Evolutionary conservation across 2,113 vertebrate species (phyloP), one percentile per base, ranked within the genome.

Genomic region (Aptenodytes forsteri): DNA sequence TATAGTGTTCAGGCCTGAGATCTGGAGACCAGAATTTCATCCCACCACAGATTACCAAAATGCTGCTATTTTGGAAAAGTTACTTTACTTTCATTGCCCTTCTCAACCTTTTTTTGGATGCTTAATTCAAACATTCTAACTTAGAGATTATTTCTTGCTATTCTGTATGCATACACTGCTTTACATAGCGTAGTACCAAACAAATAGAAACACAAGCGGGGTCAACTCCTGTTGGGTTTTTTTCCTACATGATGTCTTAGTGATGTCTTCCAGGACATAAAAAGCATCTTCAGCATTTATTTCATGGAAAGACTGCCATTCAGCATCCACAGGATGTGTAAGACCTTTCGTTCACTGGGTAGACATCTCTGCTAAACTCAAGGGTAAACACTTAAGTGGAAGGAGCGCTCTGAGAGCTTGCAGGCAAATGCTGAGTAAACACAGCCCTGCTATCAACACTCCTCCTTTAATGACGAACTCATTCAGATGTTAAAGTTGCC

Each of bases 401-500:
- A 93, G 44, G 56, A 95, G 56, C 3, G 18, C 85, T 81, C 85
- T 40, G 81, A 94, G 70, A 79, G 80, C 83, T 92, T 79, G 69
- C 71, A 87, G 58, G 36, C 36, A 94, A 96, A 59, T 50, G 92
- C 94, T 94, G 89, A 96, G 87, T 94, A 94, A 96, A 91, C 93
- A 91, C 44, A 94, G 93, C 86, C 52, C 52, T 86, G 80, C 72
- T 87, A 96, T 42, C 83, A 92, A 73, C 66, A 56, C 83, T 54
- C 14, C 61, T 79, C 34, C 89, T 95, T 87, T 89, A 84, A 94
- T 32, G 83, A 94, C 4, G 1, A 89, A 89, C 83, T 93, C 90
- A 84, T 93, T 97, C 73, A 78, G 73, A 96, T 87, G 87, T 47
- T 96, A 67, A 96, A 95, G 80, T 80, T 93, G 94, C 91, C 89